These are phyloP conservation scores for Calephelis nemesis DNA, from an alignment of 1,140 invertebrate species.

Conservation along the genomic window DNA sequence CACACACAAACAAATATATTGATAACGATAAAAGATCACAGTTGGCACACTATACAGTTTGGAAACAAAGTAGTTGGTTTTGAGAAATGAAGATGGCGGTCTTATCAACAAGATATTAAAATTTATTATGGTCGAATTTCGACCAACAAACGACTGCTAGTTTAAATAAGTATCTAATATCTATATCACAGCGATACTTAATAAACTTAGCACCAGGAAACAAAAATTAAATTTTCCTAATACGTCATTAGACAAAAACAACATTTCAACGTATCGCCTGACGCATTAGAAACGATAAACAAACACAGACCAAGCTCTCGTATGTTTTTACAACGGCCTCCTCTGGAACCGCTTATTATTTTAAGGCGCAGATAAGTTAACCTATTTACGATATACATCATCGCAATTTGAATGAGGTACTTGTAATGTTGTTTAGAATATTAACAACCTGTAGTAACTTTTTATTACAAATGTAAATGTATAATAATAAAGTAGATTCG, in stretches of 20 bases:
- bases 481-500: too few species aligned
- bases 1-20: too few species aligned
- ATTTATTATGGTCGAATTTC: too few species aligned
- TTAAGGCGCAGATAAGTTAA: constrained; percentile 8
- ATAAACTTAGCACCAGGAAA: constrained; percentile 25
- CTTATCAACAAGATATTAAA: too few species aligned
- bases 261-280: constrained; percentile 71
- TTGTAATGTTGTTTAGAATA: neutral
- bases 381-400: neutral
- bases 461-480: too few species aligned
- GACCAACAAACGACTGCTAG: too few species aligned
- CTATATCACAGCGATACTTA: too few species aligned
- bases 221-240: constrained; percentile 33
- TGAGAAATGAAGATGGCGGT: too few species aligned
- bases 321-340: constrained; percentile 49
- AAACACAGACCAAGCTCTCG: constrained; percentile 65
- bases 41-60: too few species aligned
- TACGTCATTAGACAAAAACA: constrained; percentile 62
- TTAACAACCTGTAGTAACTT: neutral
- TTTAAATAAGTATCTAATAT: too few species aligned
- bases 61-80: too few species aligned
- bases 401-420: neutral
- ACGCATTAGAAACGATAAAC: constrained; percentile 75
- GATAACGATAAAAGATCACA: too few species aligned
- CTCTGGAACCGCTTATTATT: constrained; percentile 44